Conservation (phyloP, 2,113 vertebrate species). For the Collichthys lucidus region DNA sequence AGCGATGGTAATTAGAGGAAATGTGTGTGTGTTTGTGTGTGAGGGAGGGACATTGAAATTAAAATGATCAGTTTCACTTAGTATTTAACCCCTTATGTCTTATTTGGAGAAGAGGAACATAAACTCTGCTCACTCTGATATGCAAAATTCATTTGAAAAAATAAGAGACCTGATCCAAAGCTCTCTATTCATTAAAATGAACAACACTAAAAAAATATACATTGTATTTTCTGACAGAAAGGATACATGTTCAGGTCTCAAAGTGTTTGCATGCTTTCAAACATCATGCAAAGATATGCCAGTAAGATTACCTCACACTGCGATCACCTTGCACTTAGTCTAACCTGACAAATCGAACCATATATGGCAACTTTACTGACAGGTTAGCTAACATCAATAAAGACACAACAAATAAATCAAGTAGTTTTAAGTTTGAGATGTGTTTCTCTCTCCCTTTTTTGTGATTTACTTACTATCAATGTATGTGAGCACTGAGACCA, state of each 20-base stretch:
- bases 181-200: not conserved
- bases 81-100: not conserved
- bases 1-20: not conserved
- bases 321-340: not conserved
- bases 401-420: no score
- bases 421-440: no score
- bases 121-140: rapidly evolving
- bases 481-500: not conserved
- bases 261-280: not conserved
- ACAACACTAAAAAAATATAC: not conserved
- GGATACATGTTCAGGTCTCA: not conserved
- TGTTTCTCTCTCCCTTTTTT: no score
- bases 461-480: no score
- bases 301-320: not conserved
- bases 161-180: not conserved
- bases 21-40: not conserved
- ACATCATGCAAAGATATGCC: not conserved
- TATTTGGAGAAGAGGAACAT: not conserved
- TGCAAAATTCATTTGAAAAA: not conserved
- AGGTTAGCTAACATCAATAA: no score
- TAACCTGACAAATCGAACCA: not conserved
- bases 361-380: not conserved
- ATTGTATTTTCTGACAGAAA: not conserved
- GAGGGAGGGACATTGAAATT: not conserved
- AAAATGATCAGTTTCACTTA: not conserved